These are phyloP conservation scores for Cynaeus angustus DNA, from an alignment of 2,888 invertebrate species.

Conservation along the genomic window DNA sequence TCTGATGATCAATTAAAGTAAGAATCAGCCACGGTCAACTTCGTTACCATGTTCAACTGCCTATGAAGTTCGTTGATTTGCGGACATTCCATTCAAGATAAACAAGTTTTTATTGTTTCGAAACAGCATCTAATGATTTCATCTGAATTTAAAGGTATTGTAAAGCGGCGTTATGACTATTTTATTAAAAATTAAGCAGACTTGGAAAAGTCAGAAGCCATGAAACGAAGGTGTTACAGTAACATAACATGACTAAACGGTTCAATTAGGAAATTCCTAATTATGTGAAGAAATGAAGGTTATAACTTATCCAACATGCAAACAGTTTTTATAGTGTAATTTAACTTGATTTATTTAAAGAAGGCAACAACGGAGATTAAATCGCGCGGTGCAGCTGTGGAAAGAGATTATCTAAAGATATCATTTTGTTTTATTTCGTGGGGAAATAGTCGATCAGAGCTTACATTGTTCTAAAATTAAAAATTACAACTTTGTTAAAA, in stretches of 20 bases:
- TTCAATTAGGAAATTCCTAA: conserved; percentile 33
- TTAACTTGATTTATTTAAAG: conserved; percentile 24
- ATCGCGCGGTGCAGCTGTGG: neutral
- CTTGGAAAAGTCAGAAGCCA: neutral
- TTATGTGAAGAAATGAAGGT: conserved; percentile 28
- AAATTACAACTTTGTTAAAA: conserved; percentile 3
- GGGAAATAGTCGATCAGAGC: conserved; percentile 13
- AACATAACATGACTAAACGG: conserved; percentile 17
- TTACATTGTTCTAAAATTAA: conserved; percentile 32
- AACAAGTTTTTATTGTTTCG: conserved; percentile 47
- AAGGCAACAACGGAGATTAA: conserved; percentile 4
- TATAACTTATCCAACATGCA: conserved; percentile 13
- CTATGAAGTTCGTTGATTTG: conserved; percentile 64
- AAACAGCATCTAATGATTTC: conserved; percentile 28
- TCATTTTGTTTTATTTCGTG: conserved; percentile 18
- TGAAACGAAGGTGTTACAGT: conserved; percentile 11
- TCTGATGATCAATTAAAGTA: conserved; percentile 58
- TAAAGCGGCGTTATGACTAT: neutral
- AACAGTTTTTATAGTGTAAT: conserved; percentile 19
- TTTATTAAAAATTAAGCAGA: neutral
- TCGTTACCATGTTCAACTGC: conserved; percentile 63
- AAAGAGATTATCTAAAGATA: conserved; percentile 1
- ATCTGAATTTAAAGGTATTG: conserved; percentile 20
- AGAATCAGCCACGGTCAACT: conserved; percentile 58
- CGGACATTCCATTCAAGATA: conserved; percentile 51